phyloP scores from a whole-genome alignment of 2,113 vertebrate genomes.

The Neogobius melanostomus region DNA sequence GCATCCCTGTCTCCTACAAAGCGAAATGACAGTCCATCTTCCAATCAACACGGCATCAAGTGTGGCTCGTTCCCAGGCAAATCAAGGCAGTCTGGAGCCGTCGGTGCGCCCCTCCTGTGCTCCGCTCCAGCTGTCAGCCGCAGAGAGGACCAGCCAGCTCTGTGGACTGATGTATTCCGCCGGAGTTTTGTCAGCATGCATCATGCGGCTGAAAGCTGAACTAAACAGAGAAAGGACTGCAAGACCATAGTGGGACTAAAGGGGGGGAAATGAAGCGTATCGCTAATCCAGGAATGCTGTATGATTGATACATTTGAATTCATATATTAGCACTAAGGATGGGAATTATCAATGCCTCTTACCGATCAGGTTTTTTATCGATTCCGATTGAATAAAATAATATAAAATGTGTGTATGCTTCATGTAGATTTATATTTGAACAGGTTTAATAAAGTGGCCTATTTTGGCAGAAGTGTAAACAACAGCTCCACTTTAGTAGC shows the following conservation, averaged over 20 bases:
- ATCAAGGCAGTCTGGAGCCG: not conserved
- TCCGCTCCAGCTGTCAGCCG: constrained; percentile 16
- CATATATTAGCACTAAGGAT: not conserved
- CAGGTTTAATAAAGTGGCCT: no score
- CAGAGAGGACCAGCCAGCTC: not conserved
- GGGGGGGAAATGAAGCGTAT: no score
- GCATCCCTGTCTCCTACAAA: constrained; percentile 8
- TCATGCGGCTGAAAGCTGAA: no score
- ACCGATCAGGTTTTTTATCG: no score
- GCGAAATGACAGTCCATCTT: constrained; percentile 20
- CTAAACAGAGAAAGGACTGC: no score
- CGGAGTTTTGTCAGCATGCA: not conserved
- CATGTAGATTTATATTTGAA: no score
- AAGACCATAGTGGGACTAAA: no score
- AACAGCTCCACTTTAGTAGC: no score
- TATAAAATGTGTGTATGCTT: no score
- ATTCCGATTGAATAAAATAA: no score
- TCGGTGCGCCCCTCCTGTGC: constrained; percentile 1
- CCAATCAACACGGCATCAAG: not conserved
- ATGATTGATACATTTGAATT: not conserved
- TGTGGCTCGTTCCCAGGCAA: constrained; percentile 14
- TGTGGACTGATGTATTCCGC: not conserved
- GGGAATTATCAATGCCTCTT: no score
- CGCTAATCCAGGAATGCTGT: not conserved
- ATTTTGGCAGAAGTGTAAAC: no score